A percentile compares a stretch with the other conserved stretches of the same genome.
phyloP scores from a whole-genome alignment of 2,797 vertebrate species.

The Centropyge bicolor region DNA sequence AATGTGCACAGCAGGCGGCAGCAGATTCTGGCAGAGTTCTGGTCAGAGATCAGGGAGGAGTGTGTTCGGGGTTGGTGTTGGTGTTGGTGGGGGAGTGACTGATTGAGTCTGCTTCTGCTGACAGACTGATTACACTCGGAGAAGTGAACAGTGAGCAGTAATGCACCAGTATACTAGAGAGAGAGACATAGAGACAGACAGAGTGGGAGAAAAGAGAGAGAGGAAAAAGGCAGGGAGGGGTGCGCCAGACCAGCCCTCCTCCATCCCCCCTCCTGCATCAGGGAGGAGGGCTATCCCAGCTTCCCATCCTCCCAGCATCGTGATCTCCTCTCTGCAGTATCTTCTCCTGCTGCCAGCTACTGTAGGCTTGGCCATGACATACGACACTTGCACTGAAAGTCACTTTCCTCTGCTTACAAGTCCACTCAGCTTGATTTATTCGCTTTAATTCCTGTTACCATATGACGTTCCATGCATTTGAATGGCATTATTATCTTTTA shows the following conservation, averaged over 20 bases:
- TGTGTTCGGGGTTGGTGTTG: slow-evolving; percentile 43
- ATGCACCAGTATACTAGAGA: slow-evolving; percentile 69
- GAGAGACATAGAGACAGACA: slow-evolving; percentile 5
- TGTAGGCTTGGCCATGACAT: slow-evolving; percentile 55
- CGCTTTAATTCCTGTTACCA: neutral
- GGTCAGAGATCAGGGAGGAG: slow-evolving; percentile 57
- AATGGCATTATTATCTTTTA: neutral
- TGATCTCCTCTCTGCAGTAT: slow-evolving; percentile 78
- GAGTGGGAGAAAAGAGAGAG: slow-evolving; percentile 11
- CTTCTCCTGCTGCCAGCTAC: slow-evolving; percentile 59
- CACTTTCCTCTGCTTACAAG: slow-evolving; percentile 13
- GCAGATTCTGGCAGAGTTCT: slow-evolving; percentile 39
- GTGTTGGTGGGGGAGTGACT: slow-evolving; percentile 49
- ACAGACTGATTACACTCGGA: slow-evolving; percentile 73
- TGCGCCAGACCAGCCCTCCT: slow-evolving; percentile 64
- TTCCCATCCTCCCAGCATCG: slow-evolving; percentile 69
- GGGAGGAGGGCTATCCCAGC: slow-evolving; percentile 79
- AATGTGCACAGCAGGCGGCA: slow-evolving; percentile 42
- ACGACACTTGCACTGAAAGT: slow-evolving; percentile 34
- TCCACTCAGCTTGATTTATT: neutral
- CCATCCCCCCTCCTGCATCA: slow-evolving; percentile 55
- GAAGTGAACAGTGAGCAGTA: slow-evolving; percentile 73
- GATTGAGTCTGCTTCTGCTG: slow-evolving; percentile 76
- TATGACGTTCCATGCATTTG: neutral
- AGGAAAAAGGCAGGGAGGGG: slow-evolving; percentile 43